Conservation (phyloP, 2,113 vertebrate species). For the Pseudopipra pipra region DNA sequence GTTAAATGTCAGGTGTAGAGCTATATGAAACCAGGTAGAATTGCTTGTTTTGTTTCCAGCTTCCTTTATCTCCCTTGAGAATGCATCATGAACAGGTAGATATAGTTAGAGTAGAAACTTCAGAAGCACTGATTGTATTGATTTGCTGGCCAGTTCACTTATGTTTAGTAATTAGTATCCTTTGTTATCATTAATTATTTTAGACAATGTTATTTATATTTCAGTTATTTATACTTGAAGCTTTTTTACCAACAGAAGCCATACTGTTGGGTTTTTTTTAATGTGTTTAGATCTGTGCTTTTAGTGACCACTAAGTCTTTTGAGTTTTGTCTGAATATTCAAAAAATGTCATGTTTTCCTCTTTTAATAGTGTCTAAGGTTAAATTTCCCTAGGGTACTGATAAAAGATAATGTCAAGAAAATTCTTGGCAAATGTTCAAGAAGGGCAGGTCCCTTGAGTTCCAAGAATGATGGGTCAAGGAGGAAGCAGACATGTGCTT, state of each 20-base stretch:
- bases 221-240: background rate
- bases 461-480: conserved; percentile 31
- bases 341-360: conserved; percentile 15
- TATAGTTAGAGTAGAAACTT: background rate
- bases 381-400: conserved; percentile 6
- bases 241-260: background rate
- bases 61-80: background rate
- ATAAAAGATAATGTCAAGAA: conserved; percentile 15
- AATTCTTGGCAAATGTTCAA: conserved; percentile 46
- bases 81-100: background rate
- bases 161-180: background rate
- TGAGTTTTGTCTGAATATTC: background rate
- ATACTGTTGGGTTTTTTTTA: background rate
- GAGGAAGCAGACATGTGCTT: background rate
- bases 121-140: background rate
- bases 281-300: background rate
- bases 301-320: background rate
- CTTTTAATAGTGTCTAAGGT: conserved; percentile 3
- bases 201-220: background rate
- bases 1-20: conserved; percentile 13
- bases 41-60: background rate
- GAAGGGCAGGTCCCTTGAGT: background rate
- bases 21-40: background rate
- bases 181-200: background rate
- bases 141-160: background rate